These are phyloP conservation scores for Sisor rabdophorus DNA, from an alignment of 2,113 vertebrate species.

Conservation along the genomic window DNA sequence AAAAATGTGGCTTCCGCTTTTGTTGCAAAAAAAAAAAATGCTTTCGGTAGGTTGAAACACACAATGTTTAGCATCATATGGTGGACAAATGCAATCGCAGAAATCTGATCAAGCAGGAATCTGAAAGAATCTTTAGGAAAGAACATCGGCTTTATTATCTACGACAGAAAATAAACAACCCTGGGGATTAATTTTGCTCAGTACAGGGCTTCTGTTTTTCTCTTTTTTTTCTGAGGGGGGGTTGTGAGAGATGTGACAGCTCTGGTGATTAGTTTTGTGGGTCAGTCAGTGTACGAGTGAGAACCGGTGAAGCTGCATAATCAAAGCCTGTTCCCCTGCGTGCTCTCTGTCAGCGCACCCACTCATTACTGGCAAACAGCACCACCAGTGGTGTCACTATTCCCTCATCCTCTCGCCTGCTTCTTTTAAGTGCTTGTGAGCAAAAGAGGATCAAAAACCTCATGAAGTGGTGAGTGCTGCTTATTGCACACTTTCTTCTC, in stretches of 20 bases:
- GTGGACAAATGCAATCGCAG: slow-evolving; percentile 18
- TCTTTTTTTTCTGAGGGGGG: slow-evolving; percentile 20
- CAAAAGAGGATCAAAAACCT: slow-evolving; percentile 16
- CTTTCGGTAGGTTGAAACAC: slow-evolving; percentile 19
- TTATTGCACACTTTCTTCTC: slow-evolving; percentile 25
- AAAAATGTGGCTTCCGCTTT: slow-evolving; percentile 34
- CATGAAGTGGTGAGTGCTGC: slow-evolving; percentile 26
- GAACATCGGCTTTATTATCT: not conserved
- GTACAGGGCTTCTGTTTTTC: slow-evolving; percentile 2
- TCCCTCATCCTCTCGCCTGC: slow-evolving; percentile 30
- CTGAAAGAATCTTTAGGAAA: slow-evolving; percentile 12
- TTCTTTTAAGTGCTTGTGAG: slow-evolving; percentile 27
- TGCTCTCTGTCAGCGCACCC: slow-evolving; percentile 46
- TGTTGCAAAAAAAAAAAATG: slow-evolving; percentile 21
- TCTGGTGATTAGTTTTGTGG: slow-evolving; percentile 51
- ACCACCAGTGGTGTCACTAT: slow-evolving; percentile 41
- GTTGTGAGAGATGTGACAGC: slow-evolving; percentile 37
- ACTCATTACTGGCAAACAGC: slow-evolving; percentile 48
- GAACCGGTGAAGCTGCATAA: slow-evolving; percentile 41
- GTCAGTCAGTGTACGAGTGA: slow-evolving; percentile 43
- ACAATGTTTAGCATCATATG: slow-evolving; percentile 24
- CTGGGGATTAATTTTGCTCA: slow-evolving; percentile 28
- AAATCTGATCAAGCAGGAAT: slow-evolving; percentile 10
- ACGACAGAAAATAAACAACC: slow-evolving; percentile 37
- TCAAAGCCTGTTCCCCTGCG: slow-evolving; percentile 41